A percentile compares a stretch with the other conserved stretches of the same genome.
Evolutionary conservation across 2,888 invertebrate genomes (phyloP).

Genomic region (Xestia c-nigrum): DNA sequence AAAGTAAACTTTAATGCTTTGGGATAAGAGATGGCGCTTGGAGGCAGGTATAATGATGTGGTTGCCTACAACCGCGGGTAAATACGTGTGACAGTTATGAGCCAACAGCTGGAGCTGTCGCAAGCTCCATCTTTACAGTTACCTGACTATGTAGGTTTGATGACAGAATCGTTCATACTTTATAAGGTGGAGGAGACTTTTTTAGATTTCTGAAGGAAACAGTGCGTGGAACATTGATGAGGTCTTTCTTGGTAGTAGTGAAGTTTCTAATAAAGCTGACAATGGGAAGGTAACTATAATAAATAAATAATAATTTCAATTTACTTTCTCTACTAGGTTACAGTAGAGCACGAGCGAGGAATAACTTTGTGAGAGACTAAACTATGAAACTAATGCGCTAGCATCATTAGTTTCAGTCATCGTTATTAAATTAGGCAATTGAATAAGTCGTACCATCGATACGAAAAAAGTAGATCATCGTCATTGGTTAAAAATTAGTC

Average conservation of each 20-base stretch:
- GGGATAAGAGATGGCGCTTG: slow-evolving; percentile 9
- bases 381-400: not conserved
- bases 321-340: no score
- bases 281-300: not conserved
- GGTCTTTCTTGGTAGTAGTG: slow-evolving; percentile 8
- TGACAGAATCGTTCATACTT: slow-evolving; percentile 36
- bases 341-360: no score
- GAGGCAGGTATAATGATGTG: slow-evolving; percentile 47
- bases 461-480: not conserved
- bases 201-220: slow-evolving; percentile 19
- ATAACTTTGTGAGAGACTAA: no score
- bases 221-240: slow-evolving; percentile 38
- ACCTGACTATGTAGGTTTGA: slow-evolving; percentile 58
- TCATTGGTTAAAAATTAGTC: not conserved
- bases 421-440: not conserved
- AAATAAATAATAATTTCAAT: no score
- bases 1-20: slow-evolving; percentile 37
- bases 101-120: slow-evolving; percentile 54
- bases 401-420: not conserved
- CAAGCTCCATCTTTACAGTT: slow-evolving; percentile 61
- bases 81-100: slow-evolving; percentile 59
- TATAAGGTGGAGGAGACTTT: slow-evolving; percentile 23
- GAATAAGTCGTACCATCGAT: not conserved
- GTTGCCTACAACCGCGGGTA: slow-evolving; percentile 38
- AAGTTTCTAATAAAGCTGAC: slow-evolving; percentile 12